A percentile compares a stretch with the other conserved stretches of the same genome.
Conservation (phyloP, 2,113 vertebrate genomes). For the Callospermophilus lateralis region DNA sequence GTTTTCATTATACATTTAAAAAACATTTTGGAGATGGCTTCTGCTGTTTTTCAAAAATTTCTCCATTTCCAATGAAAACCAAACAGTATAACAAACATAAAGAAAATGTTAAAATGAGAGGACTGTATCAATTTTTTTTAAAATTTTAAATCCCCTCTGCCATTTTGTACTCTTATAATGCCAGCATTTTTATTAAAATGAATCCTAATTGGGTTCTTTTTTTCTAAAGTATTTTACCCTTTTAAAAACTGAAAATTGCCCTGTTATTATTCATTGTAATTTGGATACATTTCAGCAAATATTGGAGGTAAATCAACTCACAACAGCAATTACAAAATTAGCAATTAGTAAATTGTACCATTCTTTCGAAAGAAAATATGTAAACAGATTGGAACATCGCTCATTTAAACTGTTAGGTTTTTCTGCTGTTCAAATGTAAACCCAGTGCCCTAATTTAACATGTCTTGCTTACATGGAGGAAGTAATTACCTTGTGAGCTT, state of each 20-base stretch:
- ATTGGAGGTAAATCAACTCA: conserved; percentile 59
- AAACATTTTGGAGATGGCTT: neutral
- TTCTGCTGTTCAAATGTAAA: conserved; percentile 28
- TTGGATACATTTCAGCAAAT: conserved; percentile 71
- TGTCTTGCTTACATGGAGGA: neutral
- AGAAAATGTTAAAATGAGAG: conserved; percentile 27
- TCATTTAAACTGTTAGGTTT: conserved; percentile 18
- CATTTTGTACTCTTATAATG: neutral
- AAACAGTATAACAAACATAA: conserved; percentile 2
- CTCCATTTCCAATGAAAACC: neutral
- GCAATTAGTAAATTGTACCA: conserved; percentile 65
- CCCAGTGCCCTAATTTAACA: neutral
- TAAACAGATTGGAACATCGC: conserved; percentile 49
- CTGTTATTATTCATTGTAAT: conserved; percentile 52
- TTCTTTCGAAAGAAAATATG: conserved; percentile 63
- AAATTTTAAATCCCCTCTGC: conserved; percentile 63
- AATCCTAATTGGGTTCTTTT: conserved; percentile 65
- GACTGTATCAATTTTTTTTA: neutral
- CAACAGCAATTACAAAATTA: conserved; percentile 68
- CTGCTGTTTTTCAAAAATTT: conserved; percentile 9
- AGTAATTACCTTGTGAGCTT: conserved; percentile 50
- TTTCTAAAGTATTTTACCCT: conserved; percentile 54
- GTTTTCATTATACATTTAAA: neutral
- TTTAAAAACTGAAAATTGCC: conserved; percentile 50
- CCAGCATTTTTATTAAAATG: conserved; percentile 60